Evolutionary conservation across 2,113 vertebrate species (phyloP).

Genomic region (Triplophysa tibetana): DNA sequence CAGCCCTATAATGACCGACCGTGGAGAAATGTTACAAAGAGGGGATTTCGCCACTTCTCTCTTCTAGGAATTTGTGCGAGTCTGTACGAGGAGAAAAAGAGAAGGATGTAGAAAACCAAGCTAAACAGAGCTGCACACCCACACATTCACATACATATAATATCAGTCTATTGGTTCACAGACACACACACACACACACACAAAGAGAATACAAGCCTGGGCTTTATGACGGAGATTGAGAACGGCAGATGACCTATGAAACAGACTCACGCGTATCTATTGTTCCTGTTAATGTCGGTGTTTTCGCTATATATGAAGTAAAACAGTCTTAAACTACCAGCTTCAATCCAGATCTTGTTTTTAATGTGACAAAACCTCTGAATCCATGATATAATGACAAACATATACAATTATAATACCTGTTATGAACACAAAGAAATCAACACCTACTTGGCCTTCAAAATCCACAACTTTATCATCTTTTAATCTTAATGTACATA

Average conservation of each 20-base stretch:
- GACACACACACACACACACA: constrained; percentile 41
- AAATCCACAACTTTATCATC: no score
- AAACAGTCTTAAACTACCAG: background rate
- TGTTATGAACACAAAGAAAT: no score
- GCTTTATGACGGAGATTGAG: constrained; percentile 71
- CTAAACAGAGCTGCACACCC: constrained; percentile 46
- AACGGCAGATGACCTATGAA: constrained; percentile 78
- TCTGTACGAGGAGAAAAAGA: constrained; percentile 43
- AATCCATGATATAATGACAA: background rate
- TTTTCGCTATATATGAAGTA: constrained; percentile 39
- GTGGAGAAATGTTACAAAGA: constrained; percentile 39
- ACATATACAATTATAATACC: no score
- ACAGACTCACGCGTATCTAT: constrained; percentile 66
- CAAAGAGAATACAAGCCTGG: constrained; percentile 47
- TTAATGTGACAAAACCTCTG: background rate
- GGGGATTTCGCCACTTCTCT: constrained; percentile 48
- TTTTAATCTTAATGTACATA: no score
- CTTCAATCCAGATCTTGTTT: background rate
- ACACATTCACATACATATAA: constrained; percentile 42
- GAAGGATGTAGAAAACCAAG: constrained; percentile 44
- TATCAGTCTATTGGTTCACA: constrained; percentile 46
- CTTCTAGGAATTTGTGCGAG: constrained; percentile 42
- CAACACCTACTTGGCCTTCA: no score
- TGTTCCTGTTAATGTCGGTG: constrained; percentile 60
- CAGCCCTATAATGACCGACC: constrained; percentile 11